Percentiles rank a stretch among this genome's conserved stretches.
Evolutionary conservation across 2,888 invertebrate species (phyloP).

Genomic region (Apamea anceps): DNA sequence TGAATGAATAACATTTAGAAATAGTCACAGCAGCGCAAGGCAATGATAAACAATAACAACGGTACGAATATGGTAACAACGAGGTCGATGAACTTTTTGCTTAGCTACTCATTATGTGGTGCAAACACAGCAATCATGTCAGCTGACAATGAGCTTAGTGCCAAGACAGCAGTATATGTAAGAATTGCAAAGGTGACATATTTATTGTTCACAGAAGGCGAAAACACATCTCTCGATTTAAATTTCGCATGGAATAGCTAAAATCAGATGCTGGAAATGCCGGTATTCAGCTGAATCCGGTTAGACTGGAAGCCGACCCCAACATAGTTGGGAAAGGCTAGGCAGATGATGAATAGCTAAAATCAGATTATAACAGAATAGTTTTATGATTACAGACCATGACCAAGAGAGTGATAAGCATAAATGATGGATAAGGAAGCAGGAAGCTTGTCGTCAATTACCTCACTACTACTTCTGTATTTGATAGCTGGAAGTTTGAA

Average conservation of each 20-base stretch:
- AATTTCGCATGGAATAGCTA: neutral
- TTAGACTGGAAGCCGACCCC: too few species aligned
- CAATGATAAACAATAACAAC: constrained; percentile 56
- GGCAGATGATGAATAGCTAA: neutral
- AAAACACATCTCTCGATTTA: neutral
- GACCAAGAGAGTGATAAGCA: neutral
- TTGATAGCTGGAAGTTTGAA: too few species aligned
- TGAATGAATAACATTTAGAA: constrained; percentile 24
- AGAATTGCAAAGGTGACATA: constrained; percentile 4
- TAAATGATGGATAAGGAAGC: neutral
- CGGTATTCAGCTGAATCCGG: too few species aligned
- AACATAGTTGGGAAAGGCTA: too few species aligned
- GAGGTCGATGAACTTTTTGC: constrained; percentile 54
- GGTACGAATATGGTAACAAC: constrained; percentile 45
- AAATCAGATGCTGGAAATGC: too few species aligned
- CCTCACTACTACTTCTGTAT: too few species aligned
- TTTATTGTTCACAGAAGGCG: neutral
- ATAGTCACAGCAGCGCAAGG: constrained; percentile 24
- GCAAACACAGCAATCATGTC: constrained; percentile 45
- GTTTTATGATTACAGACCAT: neutral
- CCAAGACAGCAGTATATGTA: constrained; percentile 10
- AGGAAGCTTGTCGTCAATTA: too few species aligned
- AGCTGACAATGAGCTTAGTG: constrained; percentile 56
- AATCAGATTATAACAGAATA: neutral
- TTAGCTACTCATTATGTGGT: constrained; percentile 32